A percentile compares a stretch with the other conserved stretches of the same genome.
These are phyloP conservation scores for Yasuhikotakia modesta DNA, from an alignment of 2,797 vertebrate species.

Conservation along the genomic window DNA sequence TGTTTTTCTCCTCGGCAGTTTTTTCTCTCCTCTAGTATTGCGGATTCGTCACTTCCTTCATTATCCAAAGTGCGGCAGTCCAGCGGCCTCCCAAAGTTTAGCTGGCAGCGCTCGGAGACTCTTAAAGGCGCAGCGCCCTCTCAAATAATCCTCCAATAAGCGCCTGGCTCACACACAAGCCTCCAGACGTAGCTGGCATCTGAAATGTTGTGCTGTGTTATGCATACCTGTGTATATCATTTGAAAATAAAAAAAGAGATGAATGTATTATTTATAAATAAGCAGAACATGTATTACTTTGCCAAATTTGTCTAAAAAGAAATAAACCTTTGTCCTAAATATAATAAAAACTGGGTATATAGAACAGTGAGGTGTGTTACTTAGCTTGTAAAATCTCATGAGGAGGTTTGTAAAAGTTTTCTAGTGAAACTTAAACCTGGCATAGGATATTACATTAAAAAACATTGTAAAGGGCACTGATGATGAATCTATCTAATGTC, in stretches of 20 bases:
- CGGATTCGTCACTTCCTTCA: slow-evolving; percentile 87
- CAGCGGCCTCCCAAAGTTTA: slow-evolving; percentile 76
- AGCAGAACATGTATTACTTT: no score
- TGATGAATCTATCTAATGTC: slow-evolving; percentile 7
- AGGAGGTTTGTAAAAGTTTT: no score
- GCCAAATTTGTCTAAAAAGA: no score
- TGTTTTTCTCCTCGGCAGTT: slow-evolving; percentile 60
- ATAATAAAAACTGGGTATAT: no score
- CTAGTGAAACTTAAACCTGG: no score
- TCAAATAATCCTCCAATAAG: slow-evolving; percentile 16
- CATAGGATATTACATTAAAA: neutral
- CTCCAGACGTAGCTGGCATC: neutral
- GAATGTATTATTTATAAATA: neutral
- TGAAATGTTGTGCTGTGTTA: neutral
- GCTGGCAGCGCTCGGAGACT: slow-evolving; percentile 72
- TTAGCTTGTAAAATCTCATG: no score
- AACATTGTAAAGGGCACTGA: neutral
- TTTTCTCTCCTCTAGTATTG: slow-evolving; percentile 59
- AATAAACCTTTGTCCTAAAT: no score
- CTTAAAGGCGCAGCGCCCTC: slow-evolving; percentile 83
- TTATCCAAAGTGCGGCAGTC: slow-evolving; percentile 69
- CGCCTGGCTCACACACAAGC: neutral
- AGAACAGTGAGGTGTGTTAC: no score
- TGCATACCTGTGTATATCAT: neutral
- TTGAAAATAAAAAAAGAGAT: neutral